phyloP scores from a whole-genome alignment of 2,888 invertebrate species.

The Scaeva pyrastri region DNA sequence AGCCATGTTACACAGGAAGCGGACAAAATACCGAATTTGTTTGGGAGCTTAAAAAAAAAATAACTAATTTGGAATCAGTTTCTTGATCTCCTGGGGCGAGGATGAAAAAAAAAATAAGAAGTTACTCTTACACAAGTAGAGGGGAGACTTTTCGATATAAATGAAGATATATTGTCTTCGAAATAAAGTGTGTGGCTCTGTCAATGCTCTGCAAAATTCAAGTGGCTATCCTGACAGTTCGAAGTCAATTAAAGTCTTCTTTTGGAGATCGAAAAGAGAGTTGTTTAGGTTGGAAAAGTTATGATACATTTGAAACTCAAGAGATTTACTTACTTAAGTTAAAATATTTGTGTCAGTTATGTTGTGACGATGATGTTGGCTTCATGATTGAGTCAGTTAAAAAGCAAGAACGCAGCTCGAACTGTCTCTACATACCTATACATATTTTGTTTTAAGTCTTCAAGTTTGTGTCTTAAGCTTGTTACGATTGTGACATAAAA shows the following conservation, averaged over 20 bases:
- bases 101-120: neutral
- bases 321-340: no score
- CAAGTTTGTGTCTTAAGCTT: no score
- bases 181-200: neutral
- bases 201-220: neutral
- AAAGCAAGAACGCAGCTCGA: no score
- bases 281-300: no score
- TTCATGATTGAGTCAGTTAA: no score
- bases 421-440: no score
- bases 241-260: neutral
- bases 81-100: neutral
- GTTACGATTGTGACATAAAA: no score
- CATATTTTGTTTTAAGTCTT: no score
- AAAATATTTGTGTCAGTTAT: no score
- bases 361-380: no score
- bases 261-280: neutral
- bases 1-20: constrained; percentile 21
- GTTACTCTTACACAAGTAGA: neutral
- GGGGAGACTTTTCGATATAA: neutral
- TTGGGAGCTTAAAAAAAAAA: constrained; percentile 24
- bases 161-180: neutral
- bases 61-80: constrained; percentile 19
- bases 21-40: constrained; percentile 52
- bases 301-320: no score
- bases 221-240: neutral